These are phyloP conservation scores for Sminthurinus aureus DNA, from an alignment of 2,888 invertebrate species.

Conservation along the genomic window DNA sequence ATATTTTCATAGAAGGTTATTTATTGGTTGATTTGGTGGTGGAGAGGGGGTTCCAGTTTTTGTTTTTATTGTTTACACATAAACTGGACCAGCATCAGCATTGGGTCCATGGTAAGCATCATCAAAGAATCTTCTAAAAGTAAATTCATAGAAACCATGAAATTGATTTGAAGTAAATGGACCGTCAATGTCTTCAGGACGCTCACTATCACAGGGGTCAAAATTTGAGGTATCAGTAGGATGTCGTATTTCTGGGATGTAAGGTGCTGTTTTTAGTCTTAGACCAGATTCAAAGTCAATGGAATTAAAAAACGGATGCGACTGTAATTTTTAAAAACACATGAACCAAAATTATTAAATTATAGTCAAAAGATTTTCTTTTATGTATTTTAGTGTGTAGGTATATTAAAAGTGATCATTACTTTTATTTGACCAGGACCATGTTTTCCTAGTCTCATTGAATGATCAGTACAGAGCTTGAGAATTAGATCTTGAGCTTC, in stretches of 20 bases:
- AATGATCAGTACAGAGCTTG: constrained; percentile 44
- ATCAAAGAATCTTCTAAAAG: constrained; percentile 97
- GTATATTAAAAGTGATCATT: background rate
- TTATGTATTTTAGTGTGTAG: background rate
- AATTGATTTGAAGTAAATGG: constrained; percentile 74
- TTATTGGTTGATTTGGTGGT: too few relatives aligned
- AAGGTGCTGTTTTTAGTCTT: constrained; percentile 86
- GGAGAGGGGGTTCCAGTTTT: too few relatives aligned
- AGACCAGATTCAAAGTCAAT: constrained; percentile 64
- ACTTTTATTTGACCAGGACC: constrained; percentile 56
- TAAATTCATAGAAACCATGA: constrained; percentile 99
- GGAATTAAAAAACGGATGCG: constrained; percentile 50
- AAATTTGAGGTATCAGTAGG: constrained; percentile 99
- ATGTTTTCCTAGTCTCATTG: constrained; percentile 45
- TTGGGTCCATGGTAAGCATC: constrained; percentile 68
- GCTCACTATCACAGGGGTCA: constrained; percentile 92
- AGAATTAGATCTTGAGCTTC: constrained; percentile 69
- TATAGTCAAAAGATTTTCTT: background rate
- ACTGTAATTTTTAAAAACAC: constrained; percentile 43
- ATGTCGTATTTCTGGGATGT: constrained; percentile 91
- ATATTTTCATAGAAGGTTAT: too few relatives aligned
- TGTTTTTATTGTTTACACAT: constrained; percentile 55
- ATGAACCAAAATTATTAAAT: background rate
- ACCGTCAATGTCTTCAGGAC: constrained; percentile 76
- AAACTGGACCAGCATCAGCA: constrained; percentile 60